A percentile compares a stretch with the other conserved stretches of the same genome.
Conservation (phyloP, 2,113 vertebrate genomes). For the Eubucco bourcierii region DNA sequence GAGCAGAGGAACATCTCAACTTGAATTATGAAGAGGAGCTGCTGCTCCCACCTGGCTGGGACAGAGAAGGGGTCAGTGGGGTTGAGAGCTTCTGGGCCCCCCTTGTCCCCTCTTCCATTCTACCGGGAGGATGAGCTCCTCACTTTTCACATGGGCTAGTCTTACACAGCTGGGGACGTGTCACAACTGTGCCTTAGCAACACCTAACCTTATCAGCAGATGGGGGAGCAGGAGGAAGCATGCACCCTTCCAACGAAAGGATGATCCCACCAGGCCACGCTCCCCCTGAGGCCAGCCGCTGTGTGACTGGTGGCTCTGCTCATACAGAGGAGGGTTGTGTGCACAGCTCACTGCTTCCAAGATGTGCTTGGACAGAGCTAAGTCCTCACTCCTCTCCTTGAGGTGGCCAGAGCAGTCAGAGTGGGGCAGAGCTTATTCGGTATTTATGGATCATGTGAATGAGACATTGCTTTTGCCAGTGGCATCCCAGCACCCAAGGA, state of each 20-base stretch:
- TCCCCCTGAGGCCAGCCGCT: neutral
- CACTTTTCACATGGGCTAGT: accelerated
- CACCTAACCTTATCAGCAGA: neutral
- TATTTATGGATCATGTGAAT: accelerated
- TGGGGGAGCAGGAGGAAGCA: neutral
- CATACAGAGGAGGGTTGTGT: accelerated
- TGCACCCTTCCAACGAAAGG: neutral
- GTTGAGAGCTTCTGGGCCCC: accelerated
- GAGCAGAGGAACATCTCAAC: accelerated
- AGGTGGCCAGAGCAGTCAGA: neutral
- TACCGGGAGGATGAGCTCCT: neutral
- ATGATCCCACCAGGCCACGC: accelerated
- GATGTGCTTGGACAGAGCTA: neutral
- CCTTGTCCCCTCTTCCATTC: neutral
- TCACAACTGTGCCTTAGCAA: neutral
- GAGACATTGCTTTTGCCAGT: neutral
- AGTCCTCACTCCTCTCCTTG: neutral
- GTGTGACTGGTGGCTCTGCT: neutral
- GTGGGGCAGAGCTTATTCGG: neutral
- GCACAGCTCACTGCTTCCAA: neutral
- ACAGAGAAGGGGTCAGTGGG: neutral
- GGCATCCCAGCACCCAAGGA: neutral
- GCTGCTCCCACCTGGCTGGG: neutral
- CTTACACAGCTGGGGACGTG: neutral
- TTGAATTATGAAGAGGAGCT: neutral